These are phyloP conservation scores for Clamator glandarius DNA, from an alignment of 2,797 vertebrate genomes.

Conservation along the genomic window DNA sequence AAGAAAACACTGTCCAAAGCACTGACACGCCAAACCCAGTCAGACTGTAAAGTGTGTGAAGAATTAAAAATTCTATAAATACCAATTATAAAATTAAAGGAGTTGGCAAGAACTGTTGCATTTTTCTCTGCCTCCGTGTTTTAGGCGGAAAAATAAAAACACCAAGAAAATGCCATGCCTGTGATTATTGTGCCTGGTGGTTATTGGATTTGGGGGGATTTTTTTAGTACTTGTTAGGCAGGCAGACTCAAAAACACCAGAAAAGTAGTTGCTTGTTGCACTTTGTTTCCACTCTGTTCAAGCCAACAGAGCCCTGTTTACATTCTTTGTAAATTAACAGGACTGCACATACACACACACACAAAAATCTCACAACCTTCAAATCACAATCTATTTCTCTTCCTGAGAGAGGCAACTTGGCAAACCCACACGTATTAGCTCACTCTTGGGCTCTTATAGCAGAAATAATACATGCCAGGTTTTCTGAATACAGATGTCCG, in stretches of 20 bases:
- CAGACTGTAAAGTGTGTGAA: background rate
- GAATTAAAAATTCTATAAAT: background rate
- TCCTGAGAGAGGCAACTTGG: slow-evolving; percentile 25
- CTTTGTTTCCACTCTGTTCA: slow-evolving; percentile 35
- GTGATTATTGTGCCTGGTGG: background rate
- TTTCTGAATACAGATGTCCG: slow-evolving; percentile 24
- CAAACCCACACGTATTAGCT: slow-evolving; percentile 9
- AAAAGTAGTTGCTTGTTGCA: slow-evolving; percentile 16
- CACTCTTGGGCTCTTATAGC: background rate
- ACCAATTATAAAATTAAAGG: background rate
- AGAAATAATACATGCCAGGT: slow-evolving; percentile 3
- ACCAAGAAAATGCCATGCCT: background rate
- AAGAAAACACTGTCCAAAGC: background rate
- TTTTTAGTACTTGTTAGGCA: background rate
- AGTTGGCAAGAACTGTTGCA: background rate
- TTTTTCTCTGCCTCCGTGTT: background rate
- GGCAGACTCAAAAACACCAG: slow-evolving; percentile 20
- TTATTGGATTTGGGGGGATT: background rate
- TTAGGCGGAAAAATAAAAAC: background rate
- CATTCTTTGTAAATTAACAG: slow-evolving; percentile 34
- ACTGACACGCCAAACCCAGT: background rate
- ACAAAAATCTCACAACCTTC: background rate
- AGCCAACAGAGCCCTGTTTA: slow-evolving; percentile 37
- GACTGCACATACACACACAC: background rate
- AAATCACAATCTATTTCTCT: slow-evolving; percentile 16